Evolutionary conservation across 2,113 vertebrate species (phyloP), one percentile per base, ranked within the genome.

Genomic region (Danionella cerebrum): DNA sequence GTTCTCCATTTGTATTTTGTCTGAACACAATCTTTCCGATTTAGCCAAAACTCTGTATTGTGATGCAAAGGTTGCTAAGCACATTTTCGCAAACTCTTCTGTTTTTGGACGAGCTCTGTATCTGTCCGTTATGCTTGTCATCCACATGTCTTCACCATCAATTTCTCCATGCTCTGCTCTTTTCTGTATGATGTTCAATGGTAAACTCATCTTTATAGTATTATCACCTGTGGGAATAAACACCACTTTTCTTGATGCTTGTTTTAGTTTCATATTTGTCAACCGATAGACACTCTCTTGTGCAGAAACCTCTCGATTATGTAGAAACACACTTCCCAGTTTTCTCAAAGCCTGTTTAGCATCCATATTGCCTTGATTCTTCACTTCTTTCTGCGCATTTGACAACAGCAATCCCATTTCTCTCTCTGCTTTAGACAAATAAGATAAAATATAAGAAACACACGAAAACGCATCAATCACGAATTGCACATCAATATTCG

Each of bases 281-380:
- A 71, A 9, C 3, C 63, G n/a, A 8, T 71, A 71, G 10, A 71
- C 69, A 13, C 27, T 41, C 6, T 71, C 65, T 69, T 73, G 59
- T 5, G 72, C 72, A 12, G 21, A 41, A 9, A 74, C 16, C 31
- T 69, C 72, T 58, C 59, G 55, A 14, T 75, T 75, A 14, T 74
- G 60, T 8, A 70, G 29, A 21, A 64, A 74, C 4, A 70, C 33
- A 47, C 53, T 53, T 1, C 63, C 63, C 2, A 71, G 10, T 9
- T 16, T 10, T 51, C 55, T 59, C 1, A 75, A 48, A 1, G 67
- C 39, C 1, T 19, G 13, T 70, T 44, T 66, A 5, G 67, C 62
- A 35, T 62, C 47, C 0, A 41, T 12, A 67, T 70, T 71, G 5
- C 55, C 55, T n/a, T n/a, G n/a, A 16, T 67, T 16, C 7, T 3